Evolutionary conservation across 2,113 vertebrate genomes (phyloP), one percentile per base, ranked within the genome.

Genomic region (Syrmaticus mikado): DNA sequence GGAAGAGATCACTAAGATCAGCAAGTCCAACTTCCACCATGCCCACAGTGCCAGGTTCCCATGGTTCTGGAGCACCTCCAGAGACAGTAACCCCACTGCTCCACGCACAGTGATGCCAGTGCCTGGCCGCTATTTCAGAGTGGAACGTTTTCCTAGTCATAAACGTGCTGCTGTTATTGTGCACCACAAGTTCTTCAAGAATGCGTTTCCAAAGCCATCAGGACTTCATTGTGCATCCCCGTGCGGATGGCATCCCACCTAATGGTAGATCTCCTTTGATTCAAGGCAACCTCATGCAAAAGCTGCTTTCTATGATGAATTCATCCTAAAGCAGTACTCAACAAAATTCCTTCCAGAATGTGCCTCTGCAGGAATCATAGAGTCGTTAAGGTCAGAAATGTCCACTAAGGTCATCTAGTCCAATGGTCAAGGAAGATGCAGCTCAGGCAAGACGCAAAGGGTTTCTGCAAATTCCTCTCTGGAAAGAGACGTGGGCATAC

Each of bases 281-380:
- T 62, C 34, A 13, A 34, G 15, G 16, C 21, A 25, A 27, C 36
- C 36, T 18, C 10, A 11, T 2, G 6, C 24, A 61, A 38, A 79
- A 27, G 0, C 8, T 2, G 40, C 5, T 89, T 67, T 73, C 38
- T 67, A 64, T 2, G 1, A 32, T 0, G 19, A 24, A 18, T 6
- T 60, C 53, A 28, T 18, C 28, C 60, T 70, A 45, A 80, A 58
- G 52, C 2, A 36, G n/a, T 0, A 1, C 1, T 25, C 10, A 2
- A 12, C 34, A 65, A 22, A 64, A 52, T 38, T 21, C n/a, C 21
- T 40, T 28, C 41, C 0, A 1, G 36, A 73, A 62, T 34, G 40
- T 17, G 40, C 16, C 1, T 45, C 13, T 30, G 52, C 11, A n/a
- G 55, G 55, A 20, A 32, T 57, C 55, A 28, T 28, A 7, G 30